phyloP scores from a whole-genome alignment of 2,113 vertebrate species.

The Aphelocoma coerulescens region DNA sequence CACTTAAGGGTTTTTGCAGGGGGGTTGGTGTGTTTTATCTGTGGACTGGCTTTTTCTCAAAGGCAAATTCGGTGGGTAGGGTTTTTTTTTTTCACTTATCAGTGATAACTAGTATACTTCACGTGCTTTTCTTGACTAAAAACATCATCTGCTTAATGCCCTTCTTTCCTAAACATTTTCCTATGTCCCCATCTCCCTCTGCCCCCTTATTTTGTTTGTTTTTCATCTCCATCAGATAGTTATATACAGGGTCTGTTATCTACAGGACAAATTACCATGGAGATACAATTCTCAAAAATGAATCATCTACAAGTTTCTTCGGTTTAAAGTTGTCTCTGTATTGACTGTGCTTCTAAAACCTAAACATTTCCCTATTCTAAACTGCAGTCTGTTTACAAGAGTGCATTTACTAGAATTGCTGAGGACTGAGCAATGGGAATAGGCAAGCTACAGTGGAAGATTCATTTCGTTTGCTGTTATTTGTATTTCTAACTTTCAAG shows the following conservation, averaged over 20 bases:
- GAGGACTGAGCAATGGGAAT: neutral
- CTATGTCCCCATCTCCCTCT: rapidly evolving
- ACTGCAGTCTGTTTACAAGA: neutral
- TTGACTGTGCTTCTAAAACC: neutral
- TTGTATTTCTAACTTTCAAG: neutral
- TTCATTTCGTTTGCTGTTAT: neutral
- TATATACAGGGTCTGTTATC: neutral
- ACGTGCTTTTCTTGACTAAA: neutral
- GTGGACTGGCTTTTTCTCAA: neutral
- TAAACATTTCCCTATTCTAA: neutral
- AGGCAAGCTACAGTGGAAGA: neutral
- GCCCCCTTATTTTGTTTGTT: neutral
- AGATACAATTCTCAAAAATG: neutral
- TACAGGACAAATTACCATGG: neutral
- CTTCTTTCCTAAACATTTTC: neutral
- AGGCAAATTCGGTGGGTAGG: neutral
- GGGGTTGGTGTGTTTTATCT: neutral
- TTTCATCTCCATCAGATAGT: neutral
- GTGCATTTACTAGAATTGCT: neutral
- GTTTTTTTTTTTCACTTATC: neutral
- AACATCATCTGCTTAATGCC: neutral
- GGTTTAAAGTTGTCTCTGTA: neutral
- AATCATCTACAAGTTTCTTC: neutral
- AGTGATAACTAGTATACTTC: neutral
- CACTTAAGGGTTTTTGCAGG: neutral